Evolutionary conservation across 1,140 invertebrate species (phyloP).

Genomic region (Aphaenogaster floridana): DNA sequence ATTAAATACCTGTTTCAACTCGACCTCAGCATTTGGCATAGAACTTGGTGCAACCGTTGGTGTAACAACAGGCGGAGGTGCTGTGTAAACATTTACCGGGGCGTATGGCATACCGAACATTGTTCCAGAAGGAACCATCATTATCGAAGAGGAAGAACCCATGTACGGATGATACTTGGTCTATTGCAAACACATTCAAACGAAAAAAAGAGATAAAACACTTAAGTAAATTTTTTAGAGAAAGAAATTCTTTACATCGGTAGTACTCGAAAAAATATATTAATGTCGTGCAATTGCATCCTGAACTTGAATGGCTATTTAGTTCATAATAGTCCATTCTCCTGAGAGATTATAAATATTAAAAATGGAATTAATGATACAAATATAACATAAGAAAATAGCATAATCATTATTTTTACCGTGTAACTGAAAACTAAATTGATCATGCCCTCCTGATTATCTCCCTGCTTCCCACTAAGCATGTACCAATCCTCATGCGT

Average conservation of each 20-base stretch:
- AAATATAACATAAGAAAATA: slow-evolving; percentile 10
- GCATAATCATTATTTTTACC: slow-evolving; percentile 88
- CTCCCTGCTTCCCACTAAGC: slow-evolving; percentile 96
- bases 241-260: neutral
- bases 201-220: neutral
- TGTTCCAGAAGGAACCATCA: slow-evolving; percentile 89
- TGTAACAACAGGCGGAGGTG: slow-evolving; percentile 78
- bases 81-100: slow-evolving; percentile 86
- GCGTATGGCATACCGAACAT: slow-evolving; percentile 84
- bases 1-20: slow-evolving; percentile 91
- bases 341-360: neutral
- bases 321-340: neutral
- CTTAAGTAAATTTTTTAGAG: slow-evolving; percentile 9
- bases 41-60: slow-evolving; percentile 84
- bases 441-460: slow-evolving; percentile 96
- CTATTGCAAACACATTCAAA: slow-evolving; percentile 58
- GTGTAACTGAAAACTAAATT: slow-evolving; percentile 92
- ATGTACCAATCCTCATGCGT: slow-evolving; percentile 98
- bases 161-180: slow-evolving; percentile 78
- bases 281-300: neutral
- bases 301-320: neutral
- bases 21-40: slow-evolving; percentile 88
- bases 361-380: neutral
- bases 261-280: slow-evolving; percentile 28
- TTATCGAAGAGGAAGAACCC: slow-evolving; percentile 86